Conservation (phyloP, 2,113 vertebrate species). For the Oryzias melastigma region DNA sequence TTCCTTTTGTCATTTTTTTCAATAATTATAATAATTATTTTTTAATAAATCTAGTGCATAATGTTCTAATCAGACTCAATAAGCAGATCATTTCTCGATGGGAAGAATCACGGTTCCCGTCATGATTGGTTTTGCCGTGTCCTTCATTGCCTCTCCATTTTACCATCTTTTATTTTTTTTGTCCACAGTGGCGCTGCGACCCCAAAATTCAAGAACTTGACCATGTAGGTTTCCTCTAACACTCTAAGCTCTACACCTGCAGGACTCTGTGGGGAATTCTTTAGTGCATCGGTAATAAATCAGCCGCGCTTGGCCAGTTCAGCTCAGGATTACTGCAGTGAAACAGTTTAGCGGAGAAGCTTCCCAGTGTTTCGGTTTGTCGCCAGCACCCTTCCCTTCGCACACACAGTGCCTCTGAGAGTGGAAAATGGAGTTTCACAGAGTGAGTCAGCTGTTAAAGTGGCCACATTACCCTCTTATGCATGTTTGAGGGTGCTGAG, state of each 20-base stretch:
- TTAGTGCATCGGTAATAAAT: neutral
- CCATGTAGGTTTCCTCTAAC: conserved; percentile 84
- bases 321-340: too few relatives aligned
- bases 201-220: conserved; percentile 79
- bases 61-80: conserved; percentile 19
- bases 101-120: conserved; percentile 24
- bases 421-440: conserved; percentile 23
- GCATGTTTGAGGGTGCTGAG: too few relatives aligned
- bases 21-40: neutral
- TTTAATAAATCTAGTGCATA: neutral
- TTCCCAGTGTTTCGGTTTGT: neutral
- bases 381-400: neutral
- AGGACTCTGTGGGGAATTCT: neutral
- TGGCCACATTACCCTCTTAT: neutral
- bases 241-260: neutral
- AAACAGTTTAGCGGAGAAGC: neutral
- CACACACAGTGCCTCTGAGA: neutral
- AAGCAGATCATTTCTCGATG: conserved; percentile 20
- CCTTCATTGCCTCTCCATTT: conserved; percentile 11
- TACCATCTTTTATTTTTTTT: conserved; percentile 79
- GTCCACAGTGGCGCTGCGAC: conserved; percentile 80
- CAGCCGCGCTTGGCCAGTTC: neutral
- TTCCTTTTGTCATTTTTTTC: too few relatives aligned
- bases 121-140: conserved; percentile 31
- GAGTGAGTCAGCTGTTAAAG: conserved; percentile 12